phyloP scores from a whole-genome alignment of 2,113 vertebrate genomes.

The Etia nguti region DNA sequence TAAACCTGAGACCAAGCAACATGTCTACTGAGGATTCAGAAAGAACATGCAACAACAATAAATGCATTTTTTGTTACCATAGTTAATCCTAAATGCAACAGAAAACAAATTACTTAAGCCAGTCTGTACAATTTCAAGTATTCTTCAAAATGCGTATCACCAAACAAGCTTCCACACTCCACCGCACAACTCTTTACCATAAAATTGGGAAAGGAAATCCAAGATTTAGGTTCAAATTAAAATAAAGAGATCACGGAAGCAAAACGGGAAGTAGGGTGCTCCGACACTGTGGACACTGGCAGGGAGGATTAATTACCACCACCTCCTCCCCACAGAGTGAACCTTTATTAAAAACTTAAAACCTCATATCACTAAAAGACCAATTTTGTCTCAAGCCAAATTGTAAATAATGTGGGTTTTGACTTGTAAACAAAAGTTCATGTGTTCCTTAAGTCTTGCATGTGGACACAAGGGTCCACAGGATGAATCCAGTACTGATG shows the following conservation, averaged over 20 bases:
- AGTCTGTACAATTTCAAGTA: constrained; percentile 6
- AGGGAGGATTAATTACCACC: background rate
- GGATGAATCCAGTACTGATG: constrained; percentile 31
- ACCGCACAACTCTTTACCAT: background rate
- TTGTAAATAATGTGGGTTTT: constrained; percentile 30
- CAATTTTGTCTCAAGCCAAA: background rate
- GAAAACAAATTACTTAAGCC: background rate
- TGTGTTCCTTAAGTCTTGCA: background rate
- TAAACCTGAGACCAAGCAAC: background rate
- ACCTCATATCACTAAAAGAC: background rate
- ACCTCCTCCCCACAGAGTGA: background rate
- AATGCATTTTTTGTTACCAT: background rate
- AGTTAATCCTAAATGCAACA: background rate
- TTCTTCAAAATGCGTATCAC: background rate
- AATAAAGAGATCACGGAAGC: background rate
- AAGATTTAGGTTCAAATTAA: background rate
- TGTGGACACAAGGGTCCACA: background rate
- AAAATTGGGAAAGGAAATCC: background rate
- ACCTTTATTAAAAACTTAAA: background rate
- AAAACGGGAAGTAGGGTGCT: rapidly evolving
- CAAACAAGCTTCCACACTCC: background rate
- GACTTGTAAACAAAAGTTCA: constrained; percentile 29
- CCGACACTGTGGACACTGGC: background rate
- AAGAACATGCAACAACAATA: background rate
- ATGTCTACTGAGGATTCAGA: background rate